Evolutionary conservation across 2,797 vertebrate species (phyloP).

Genomic region (Phalloptychus januarius): DNA sequence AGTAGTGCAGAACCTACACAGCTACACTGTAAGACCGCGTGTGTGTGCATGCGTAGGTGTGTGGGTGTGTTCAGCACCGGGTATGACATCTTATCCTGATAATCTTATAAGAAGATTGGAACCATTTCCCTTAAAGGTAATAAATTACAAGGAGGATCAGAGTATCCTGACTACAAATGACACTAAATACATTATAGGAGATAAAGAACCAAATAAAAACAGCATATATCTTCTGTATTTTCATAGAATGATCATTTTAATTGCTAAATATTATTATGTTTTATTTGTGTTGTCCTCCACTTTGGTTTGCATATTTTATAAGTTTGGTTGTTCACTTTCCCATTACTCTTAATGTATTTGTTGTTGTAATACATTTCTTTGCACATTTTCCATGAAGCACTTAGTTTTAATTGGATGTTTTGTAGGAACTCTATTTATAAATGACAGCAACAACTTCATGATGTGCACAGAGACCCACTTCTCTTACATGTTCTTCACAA

Average conservation of each 20-base stretch:
- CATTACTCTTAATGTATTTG: not conserved
- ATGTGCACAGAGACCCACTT: not conserved
- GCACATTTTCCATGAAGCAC: not conserved
- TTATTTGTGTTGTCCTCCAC: not conserved
- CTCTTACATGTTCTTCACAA: not conserved
- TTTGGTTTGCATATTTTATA: not conserved
- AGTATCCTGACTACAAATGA: slow-evolving; percentile 28
- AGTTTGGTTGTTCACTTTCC: not conserved
- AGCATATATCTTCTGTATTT: not conserved
- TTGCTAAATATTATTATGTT: not conserved
- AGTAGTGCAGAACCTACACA: slow-evolving; percentile 13
- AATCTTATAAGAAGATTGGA: slow-evolving; percentile 53
- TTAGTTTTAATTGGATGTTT: not conserved
- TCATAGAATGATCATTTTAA: not conserved
- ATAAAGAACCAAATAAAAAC: not conserved
- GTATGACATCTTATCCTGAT: slow-evolving; percentile 59
- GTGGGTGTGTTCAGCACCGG: slow-evolving; percentile 16
- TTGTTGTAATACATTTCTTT: not conserved
- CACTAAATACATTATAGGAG: not conserved
- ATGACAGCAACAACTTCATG: not conserved
- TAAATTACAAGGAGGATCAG: slow-evolving; percentile 32
- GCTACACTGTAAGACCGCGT: slow-evolving; percentile 7
- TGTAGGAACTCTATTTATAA: not conserved
- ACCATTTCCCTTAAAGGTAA: slow-evolving; percentile 27
- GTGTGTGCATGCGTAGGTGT: slow-evolving; percentile 1